A percentile compares a stretch with the other conserved stretches of the same genome.
phyloP scores from a whole-genome alignment of 2,797 vertebrate genomes.

The Peromyscus nudipes region DNA sequence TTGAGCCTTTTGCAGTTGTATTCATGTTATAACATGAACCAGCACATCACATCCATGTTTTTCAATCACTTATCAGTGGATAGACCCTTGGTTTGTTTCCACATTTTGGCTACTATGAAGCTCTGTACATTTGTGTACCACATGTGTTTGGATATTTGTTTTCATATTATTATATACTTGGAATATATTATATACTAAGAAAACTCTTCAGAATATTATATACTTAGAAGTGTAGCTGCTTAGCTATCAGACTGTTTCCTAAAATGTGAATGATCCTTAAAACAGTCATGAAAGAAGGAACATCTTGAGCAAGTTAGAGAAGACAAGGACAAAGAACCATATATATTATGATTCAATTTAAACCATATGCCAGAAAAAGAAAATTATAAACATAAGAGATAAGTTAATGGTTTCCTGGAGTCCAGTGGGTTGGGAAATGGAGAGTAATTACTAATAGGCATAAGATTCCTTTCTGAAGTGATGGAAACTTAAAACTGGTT shows the following conservation, averaged over 20 bases:
- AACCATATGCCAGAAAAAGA: background rate
- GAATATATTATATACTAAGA: background rate
- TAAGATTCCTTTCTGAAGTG: background rate
- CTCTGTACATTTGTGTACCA: background rate
- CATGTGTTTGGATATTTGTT: background rate
- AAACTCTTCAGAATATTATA: background rate
- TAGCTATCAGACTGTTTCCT: too few relatives aligned
- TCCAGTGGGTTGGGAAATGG: background rate
- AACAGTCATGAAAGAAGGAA: background rate
- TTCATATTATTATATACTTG: too few relatives aligned
- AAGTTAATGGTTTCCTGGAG: background rate
- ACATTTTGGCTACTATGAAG: background rate
- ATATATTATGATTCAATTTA: background rate
- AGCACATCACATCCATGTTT: background rate
- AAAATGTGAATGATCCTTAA: background rate
- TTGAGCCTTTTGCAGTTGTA: background rate
- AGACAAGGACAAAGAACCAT: background rate
- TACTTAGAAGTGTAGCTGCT: background rate
- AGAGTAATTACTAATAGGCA: background rate
- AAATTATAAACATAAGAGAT: background rate
- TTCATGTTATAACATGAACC: background rate
- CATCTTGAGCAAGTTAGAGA: background rate
- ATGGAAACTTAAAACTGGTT: background rate
- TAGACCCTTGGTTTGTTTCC: background rate
- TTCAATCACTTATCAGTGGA: too few relatives aligned